Evolutionary conservation across 2,113 vertebrate species (phyloP).

Genomic region (Leucoraja erinaceus): DNA sequence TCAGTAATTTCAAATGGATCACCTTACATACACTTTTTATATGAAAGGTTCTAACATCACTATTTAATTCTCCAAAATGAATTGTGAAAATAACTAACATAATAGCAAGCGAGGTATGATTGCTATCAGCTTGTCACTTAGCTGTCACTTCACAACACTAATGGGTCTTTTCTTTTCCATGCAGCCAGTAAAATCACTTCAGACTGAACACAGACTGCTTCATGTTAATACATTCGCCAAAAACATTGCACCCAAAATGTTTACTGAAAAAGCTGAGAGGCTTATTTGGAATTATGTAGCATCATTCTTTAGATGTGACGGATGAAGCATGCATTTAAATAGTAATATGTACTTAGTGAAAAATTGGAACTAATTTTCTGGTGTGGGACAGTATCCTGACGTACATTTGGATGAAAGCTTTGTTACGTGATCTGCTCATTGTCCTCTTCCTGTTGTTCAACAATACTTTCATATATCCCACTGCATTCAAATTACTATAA

Average conservation of each 20-base stretch:
- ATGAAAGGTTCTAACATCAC: neutral
- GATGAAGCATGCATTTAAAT: neutral
- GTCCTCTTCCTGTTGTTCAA: neutral
- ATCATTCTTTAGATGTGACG: slow-evolving; percentile 7
- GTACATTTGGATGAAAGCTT: neutral
- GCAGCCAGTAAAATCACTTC: neutral
- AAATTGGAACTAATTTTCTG: neutral
- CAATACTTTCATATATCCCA: neutral
- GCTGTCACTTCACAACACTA: neutral
- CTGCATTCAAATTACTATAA: neutral
- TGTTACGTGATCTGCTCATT: neutral
- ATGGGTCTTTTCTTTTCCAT: neutral
- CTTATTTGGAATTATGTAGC: neutral
- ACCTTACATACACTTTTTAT: neutral
- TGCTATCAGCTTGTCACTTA: neutral
- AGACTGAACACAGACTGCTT: neutral
- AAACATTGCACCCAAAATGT: slow-evolving; percentile 23
- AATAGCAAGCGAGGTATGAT: neutral
- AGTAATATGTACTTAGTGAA: neutral
- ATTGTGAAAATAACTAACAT: neutral
- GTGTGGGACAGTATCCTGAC: neutral
- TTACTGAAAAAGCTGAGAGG: slow-evolving; percentile 1
- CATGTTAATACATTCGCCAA: slow-evolving; percentile 25
- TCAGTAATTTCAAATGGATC: neutral
- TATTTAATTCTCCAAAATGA: neutral